Percentiles rank a stretch among this genome's conserved stretches.
Evolutionary conservation across 2,888 invertebrate genomes (phyloP).

Genomic region (Drosophila differens): DNA sequence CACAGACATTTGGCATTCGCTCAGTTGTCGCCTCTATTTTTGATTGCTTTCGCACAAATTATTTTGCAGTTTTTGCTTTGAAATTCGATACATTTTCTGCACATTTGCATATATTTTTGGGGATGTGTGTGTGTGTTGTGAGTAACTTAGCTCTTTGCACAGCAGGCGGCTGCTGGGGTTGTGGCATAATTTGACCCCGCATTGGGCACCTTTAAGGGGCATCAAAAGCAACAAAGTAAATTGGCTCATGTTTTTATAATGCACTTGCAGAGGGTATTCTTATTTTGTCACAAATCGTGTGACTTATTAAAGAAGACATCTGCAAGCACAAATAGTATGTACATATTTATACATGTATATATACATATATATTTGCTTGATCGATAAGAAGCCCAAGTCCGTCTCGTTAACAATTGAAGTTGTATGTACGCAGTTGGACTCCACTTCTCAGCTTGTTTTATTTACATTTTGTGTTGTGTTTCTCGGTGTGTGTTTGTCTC

Average conservation of each 20-base stretch:
- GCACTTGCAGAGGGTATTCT: background rate
- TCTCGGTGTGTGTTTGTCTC: slow-evolving; percentile 3
- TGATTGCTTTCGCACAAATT: slow-evolving; percentile 27
- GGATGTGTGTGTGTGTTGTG: background rate
- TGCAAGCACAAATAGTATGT: background rate
- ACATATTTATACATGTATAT: fast-evolving
- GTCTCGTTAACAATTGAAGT: background rate
- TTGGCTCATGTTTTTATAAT: slow-evolving; percentile 26
- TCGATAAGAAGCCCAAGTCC: background rate
- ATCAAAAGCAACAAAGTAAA: slow-evolving; percentile 39
- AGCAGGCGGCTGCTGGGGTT: background rate
- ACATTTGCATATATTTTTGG: slow-evolving; percentile 46
- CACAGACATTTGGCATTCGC: slow-evolving; percentile 16
- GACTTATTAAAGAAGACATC: background rate
- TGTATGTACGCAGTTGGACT: background rate
- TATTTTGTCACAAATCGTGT: background rate
- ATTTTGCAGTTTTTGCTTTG: slow-evolving; percentile 53
- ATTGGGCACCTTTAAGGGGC: slow-evolving; percentile 32
- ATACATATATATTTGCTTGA: background rate
- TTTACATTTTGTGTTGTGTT: slow-evolving; percentile 26
- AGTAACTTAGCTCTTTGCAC: background rate
- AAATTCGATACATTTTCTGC: slow-evolving; percentile 57
- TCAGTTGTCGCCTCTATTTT: slow-evolving; percentile 25
- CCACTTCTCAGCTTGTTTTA: background rate
- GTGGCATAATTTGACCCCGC: slow-evolving; percentile 37